Base-by-base conservation (phyloP, 2,797 vertebrate genomes). In the Phyllotis vaccarum region DNA sequence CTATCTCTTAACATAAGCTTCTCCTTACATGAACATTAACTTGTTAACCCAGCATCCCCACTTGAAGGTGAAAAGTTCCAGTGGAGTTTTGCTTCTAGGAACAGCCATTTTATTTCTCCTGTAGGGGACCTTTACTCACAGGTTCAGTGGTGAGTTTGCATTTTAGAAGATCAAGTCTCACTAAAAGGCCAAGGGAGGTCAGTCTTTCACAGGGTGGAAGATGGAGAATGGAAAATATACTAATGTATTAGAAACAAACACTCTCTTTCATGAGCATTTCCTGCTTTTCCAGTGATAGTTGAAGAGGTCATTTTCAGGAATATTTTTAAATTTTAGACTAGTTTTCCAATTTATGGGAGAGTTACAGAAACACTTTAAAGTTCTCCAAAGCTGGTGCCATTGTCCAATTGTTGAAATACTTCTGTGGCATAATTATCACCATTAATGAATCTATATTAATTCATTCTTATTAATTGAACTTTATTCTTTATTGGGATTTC, bases 241-340 rank as follows among this genome's bases (percentile, higher is more conserved):
- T 54, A 46, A 91, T 37, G 89, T 91, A 74, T 96, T 68, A 87
- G 80, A 95, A 93, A 91, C 80, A 95, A 94, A 89, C 86, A 76
- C 88, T 85, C 9, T 95, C 78, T 91, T 62, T 78, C 75, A 74
- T 70, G 52, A 93, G 40, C 89, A 54, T 80, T 83, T 93, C 17
- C 49, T 89, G 43, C 29, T 60, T 92, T 70, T 89, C 60, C 76
- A 40, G 52, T 21, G 79, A 85, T 3, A 58, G 56, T 70, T 78
- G 78, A 82, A 52, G 37, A 89, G 27, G 68, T 22, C 43, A 86
- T 80, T 87, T 92, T 90, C 1, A 31, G 89, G 40, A 56, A 52
- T 92, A 34, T 3, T 70, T 93, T 86, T 70, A 76, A 24, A 62
- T 62, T 85, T 95, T 81, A 85, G 34, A 85, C 24, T 60, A 46